Evolutionary conservation across 2,113 vertebrate species (phyloP).

Genomic region (Rhinopithecus roxellana): DNA sequence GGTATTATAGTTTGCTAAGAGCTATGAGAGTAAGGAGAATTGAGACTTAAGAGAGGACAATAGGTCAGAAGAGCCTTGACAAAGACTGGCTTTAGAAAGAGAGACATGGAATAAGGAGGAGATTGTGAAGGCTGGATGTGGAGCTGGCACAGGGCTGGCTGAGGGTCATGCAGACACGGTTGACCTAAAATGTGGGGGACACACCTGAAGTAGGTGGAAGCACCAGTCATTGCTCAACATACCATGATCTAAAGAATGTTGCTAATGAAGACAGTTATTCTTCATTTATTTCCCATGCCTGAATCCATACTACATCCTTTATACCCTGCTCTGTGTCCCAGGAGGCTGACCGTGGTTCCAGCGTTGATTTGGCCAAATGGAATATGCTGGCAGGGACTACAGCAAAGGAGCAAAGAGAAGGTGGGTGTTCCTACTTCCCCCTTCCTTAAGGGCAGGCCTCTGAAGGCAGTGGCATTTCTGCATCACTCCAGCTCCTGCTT

Average conservation of each 20-base stretch:
- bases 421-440: rapidly evolving
- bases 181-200: background rate
- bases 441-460: background rate
- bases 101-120: background rate
- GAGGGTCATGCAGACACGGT: rapidly evolving
- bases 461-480: background rate
- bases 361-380: background rate
- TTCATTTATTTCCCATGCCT: background rate
- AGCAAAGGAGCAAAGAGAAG: background rate
- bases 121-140: background rate
- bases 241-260: background rate
- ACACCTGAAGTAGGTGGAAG: background rate
- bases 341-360: background rate
- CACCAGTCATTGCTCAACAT: background rate
- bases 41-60: background rate
- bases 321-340: background rate
- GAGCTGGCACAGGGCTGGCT: background rate
- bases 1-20: background rate
- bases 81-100: background rate
- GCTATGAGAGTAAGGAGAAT: background rate
- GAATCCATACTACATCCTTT: background rate
- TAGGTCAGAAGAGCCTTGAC: background rate
- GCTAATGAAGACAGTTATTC: background rate
- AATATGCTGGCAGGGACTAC: background rate
- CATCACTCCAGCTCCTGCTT: background rate